Evolutionary conservation across 2,888 invertebrate species (phyloP).

Genomic region (Mystacides longicornis): DNA sequence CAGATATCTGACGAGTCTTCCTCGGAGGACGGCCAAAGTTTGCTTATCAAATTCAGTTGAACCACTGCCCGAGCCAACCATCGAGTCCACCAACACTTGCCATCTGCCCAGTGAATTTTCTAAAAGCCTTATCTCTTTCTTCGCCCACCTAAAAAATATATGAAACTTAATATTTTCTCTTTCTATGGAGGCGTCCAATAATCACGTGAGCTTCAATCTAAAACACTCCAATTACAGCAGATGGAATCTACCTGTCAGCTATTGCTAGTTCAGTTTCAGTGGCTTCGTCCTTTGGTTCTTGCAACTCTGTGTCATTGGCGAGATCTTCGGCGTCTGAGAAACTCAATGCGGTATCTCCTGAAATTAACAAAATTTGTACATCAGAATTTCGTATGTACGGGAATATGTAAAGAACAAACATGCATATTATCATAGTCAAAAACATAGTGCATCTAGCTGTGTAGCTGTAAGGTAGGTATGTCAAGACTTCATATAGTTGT

Average conservation of each 20-base stretch:
- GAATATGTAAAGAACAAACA: too few relatives aligned
- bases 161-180: neutral
- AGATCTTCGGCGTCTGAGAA: constrained; percentile 92
- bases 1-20: constrained; percentile 84
- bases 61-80: constrained; percentile 73
- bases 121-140: constrained; percentile 77
- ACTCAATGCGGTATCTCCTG: constrained; percentile 54
- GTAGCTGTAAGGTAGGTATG: too few relatives aligned
- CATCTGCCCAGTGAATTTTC: constrained; percentile 86
- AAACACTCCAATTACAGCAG: neutral
- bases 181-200: neutral
- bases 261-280: constrained; percentile 71
- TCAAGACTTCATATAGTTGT: too few relatives aligned
- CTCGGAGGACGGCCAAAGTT: constrained; percentile 86
- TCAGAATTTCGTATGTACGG: too few relatives aligned
- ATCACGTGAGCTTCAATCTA: neutral
- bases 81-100: constrained; percentile 89
- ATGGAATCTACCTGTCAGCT: constrained; percentile 53
- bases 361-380: constrained; percentile 13
- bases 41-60: constrained; percentile 88
- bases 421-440: too few relatives aligned
- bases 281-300: constrained; percentile 73
- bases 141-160: constrained; percentile 53
- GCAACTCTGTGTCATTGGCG: constrained; percentile 74
- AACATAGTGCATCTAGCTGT: too few relatives aligned